phyloP scores from a whole-genome alignment of 92 coral and sea anemone genomes.

The Pocillopora grandis region DNA sequence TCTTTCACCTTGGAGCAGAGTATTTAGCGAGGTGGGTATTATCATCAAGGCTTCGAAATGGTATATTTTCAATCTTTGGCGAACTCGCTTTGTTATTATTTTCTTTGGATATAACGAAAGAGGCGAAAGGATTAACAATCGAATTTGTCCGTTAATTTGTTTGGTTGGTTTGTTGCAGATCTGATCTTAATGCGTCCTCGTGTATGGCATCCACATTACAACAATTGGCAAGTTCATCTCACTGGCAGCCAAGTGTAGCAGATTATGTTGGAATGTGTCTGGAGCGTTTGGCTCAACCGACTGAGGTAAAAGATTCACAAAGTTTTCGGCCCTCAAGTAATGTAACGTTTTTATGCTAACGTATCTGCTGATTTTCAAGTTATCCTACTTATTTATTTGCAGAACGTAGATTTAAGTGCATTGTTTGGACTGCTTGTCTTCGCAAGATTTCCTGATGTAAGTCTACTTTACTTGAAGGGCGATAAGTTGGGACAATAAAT shows the following conservation, averaged over 20 bases:
- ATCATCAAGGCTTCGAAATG: too few relatives aligned
- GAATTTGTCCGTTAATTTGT: background rate
- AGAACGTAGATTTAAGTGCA: constrained; percentile 78
- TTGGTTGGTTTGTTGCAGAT: constrained; percentile 44
- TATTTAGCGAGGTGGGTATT: constrained; percentile 78
- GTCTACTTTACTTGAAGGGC: constrained; percentile 25
- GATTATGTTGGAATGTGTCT: constrained; percentile 85
- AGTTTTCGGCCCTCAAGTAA: background rate
- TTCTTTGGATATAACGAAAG: background rate
- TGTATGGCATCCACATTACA: constrained; percentile 94
- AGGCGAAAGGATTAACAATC: background rate
- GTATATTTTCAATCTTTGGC: too few relatives aligned
- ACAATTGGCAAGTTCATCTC: constrained; percentile 76
- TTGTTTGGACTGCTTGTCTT: constrained; percentile 93
- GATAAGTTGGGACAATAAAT: background rate
- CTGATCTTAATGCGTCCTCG: constrained; percentile 91
- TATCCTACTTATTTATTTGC: constrained; percentile 2
- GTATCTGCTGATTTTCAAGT: background rate
- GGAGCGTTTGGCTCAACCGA: constrained; percentile 61
- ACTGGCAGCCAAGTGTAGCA: constrained; percentile 91
- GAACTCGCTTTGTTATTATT: background rate
- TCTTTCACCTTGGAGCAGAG: constrained; percentile 98
- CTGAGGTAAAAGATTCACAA: constrained; percentile 44
- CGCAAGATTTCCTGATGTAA: constrained; percentile 98
- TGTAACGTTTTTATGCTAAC: too few relatives aligned